phyloP scores from a whole-genome alignment of 1,140 invertebrate genomes.

The Lasioglossum baleicum region DNA sequence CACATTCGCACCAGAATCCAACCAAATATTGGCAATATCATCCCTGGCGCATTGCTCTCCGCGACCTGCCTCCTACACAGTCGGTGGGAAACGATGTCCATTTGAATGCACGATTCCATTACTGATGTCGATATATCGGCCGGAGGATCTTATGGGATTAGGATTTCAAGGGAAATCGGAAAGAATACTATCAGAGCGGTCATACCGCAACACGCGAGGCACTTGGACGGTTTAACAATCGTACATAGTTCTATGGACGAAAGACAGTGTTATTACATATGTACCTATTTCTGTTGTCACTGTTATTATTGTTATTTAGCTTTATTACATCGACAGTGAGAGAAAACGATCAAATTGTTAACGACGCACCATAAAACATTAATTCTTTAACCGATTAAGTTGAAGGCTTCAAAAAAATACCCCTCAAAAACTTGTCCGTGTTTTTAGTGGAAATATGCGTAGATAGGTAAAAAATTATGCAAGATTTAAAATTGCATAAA shows the following conservation, averaged over 20 bases:
- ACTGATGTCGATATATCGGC: slow-evolving; percentile 56
- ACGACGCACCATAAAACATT: too few species aligned
- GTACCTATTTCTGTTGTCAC: too few species aligned
- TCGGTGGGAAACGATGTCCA: slow-evolving; percentile 64
- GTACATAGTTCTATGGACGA: not conserved
- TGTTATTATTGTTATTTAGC: too few species aligned
- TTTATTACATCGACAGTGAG: too few species aligned
- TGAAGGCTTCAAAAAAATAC: too few species aligned
- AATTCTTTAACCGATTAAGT: too few species aligned
- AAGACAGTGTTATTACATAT: too few species aligned
- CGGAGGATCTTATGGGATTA: slow-evolving; percentile 60
- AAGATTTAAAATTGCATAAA: too few species aligned
- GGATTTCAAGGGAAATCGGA: slow-evolving; percentile 49
- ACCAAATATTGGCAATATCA: slow-evolving; percentile 80
- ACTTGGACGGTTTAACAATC: not conserved
- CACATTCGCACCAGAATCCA: slow-evolving; percentile 75
- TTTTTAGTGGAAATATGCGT: too few species aligned
- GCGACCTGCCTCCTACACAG: slow-evolving; percentile 66
- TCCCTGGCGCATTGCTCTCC: slow-evolving; percentile 69
- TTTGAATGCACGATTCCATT: slow-evolving; percentile 66
- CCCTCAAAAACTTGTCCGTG: too few species aligned
- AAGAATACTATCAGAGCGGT: slow-evolving; percentile 13
- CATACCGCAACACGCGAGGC: not conserved
- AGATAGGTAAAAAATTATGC: too few species aligned
- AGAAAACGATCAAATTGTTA: too few species aligned